A percentile compares a stretch with the other conserved stretches of the same genome.
Conservation (phyloP, 2,797 vertebrate genomes). For the Falco biarmicus region DNA sequence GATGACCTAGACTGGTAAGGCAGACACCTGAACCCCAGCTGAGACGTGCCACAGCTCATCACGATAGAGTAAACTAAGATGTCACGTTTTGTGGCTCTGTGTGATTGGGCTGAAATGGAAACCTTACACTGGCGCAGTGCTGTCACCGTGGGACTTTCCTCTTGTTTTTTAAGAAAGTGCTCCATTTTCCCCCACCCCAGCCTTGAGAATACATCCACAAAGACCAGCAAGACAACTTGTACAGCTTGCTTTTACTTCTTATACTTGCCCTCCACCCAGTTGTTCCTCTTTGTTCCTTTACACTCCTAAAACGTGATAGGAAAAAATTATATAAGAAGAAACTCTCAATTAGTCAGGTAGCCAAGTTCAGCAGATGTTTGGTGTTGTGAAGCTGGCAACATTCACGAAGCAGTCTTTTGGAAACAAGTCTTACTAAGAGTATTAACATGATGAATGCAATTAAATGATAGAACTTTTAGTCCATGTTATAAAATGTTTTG, state of each 20-base stretch:
- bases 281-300: not conserved
- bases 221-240: not conserved
- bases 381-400: slow-evolving; percentile 13
- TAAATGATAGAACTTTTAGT: not conserved
- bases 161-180: not conserved
- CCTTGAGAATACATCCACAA: not conserved
- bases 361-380: slow-evolving; percentile 55
- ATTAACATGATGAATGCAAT: not conserved
- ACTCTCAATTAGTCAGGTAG: not conserved
- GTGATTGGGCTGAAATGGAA: not conserved
- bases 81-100: not conserved
- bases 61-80: not conserved
- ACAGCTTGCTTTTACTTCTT: not conserved
- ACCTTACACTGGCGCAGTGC: not conserved
- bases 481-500: not conserved
- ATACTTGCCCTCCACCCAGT: not conserved
- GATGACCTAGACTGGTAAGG: not conserved
- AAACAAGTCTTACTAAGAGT: not conserved
- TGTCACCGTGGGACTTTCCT: not conserved
- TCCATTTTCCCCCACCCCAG: not conserved
- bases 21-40: not conserved
- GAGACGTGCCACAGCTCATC: not conserved
- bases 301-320: not conserved
- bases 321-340: not conserved
- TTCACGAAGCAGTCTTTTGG: not conserved